Conservation (phyloP, 1,140 invertebrate species). For the Drosophila rhopaloa region DNA sequence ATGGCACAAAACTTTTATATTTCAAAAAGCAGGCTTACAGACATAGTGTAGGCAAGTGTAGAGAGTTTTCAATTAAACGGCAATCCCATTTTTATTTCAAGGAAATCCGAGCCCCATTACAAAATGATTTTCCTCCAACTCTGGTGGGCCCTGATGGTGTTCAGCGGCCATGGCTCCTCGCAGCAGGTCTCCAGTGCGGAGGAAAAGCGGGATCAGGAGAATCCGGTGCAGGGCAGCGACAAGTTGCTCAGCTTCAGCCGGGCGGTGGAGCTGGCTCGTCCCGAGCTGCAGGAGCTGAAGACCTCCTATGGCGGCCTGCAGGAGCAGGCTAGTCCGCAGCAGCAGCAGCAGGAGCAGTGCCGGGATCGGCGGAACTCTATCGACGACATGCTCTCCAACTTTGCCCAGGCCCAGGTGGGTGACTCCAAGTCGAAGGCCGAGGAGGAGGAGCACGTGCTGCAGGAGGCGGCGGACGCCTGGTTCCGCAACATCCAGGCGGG, state of each 20-base stretch:
- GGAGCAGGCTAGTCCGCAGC: conserved; percentile 1
- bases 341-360: not conserved
- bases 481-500: conserved; percentile 38
- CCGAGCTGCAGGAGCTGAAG: conserved; percentile 44
- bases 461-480: conserved; percentile 57
- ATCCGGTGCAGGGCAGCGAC: not conserved
- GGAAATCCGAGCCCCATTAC: not conserved
- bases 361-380: conserved; percentile 54
- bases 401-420: conserved; percentile 17
- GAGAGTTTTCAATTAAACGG: not conserved
- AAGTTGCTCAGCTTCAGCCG: conserved; percentile 41
- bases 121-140: conserved; percentile 53
- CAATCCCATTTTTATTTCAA: not conserved
- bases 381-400: conserved; percentile 61
- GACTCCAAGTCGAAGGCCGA: not conserved
- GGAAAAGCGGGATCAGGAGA: not conserved
- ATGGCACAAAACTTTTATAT: too few relatives aligned
- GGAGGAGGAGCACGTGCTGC: conserved; percentile 3
- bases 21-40: too few relatives aligned
- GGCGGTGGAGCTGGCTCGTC: conserved; percentile 43
- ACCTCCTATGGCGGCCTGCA: conserved; percentile 27
- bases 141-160: conserved; percentile 63
- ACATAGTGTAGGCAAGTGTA: too few relatives aligned
- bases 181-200: not conserved
- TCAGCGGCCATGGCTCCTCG: conserved; percentile 7